Base-by-base conservation (phyloP, 2,888 invertebrate genomes). In the Cylindroiulus punctatus region DNA sequence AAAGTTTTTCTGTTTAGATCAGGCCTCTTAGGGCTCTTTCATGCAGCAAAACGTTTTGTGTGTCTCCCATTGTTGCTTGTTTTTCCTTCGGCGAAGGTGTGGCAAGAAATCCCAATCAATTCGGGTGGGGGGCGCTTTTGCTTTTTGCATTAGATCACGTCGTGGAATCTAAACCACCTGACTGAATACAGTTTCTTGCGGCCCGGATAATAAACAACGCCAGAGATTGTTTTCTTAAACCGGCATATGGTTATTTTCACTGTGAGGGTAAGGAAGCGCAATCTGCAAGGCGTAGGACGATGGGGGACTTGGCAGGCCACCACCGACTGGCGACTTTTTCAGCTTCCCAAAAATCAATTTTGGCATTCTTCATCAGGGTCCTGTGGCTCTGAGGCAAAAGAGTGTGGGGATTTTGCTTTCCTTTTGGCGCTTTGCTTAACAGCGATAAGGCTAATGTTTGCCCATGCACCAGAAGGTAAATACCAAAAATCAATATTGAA, bases 91-190 rank as follows among this genome's bases (percentile, higher is more conserved):
- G 22, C 40, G 14, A 83, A 83, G 83, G 44, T 83, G 83, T 83
- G 76, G 83, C 83, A 40, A 36, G 26, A 40, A 83, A 83, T 83
- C 83, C 44, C 44, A 83, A 83, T 83, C 44, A 40, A 83, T 83
- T 83, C 26, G 1, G 44, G 44, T 22, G 2, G 2, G 36, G 3
- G 2, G 3, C 40, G 22, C 83, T 83, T 40, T 42, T 83, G 40
- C 40, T 83, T 14, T 83, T 83, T 42, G 83, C 83, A 83, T 44
- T 83, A 42, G 40, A 83, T 83, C 26, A 22, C 44, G 32, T 44
- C 83, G 83, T 83, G 83, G 83, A 83, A 83, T 83, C 83, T 83
- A 42, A 83, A 40, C 83, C 83, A 83, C 83, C 40, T 83, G 83
- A 83, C 83, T 83, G 83, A 83, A 83, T 83, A 44, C 30, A 14